These are phyloP conservation scores for Epinephelus fuscoguttatus DNA, from an alignment of 2,113 vertebrate species.

Conservation along the genomic window DNA sequence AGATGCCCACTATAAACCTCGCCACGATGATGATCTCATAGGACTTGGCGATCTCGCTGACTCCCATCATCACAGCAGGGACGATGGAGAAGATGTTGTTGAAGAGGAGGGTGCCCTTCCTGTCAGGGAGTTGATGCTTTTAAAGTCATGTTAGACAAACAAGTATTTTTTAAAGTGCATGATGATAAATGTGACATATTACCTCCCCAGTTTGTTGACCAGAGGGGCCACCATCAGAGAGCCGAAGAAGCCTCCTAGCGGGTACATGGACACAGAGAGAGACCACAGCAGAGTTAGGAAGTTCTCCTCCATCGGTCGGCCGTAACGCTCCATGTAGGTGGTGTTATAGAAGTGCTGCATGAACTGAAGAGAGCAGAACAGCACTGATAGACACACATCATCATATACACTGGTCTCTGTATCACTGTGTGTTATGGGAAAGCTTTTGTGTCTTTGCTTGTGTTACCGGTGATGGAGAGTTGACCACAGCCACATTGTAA, in stretches of 20 bases:
- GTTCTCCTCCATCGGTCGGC: constrained; percentile 27
- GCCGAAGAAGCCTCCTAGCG: constrained; percentile 92
- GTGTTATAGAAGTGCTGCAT: constrained; percentile 91
- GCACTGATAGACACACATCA: neutral
- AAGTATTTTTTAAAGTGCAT: neutral
- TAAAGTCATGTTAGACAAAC: neutral
- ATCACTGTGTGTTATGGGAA: neutral
- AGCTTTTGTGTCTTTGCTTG: neutral
- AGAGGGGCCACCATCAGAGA: constrained; percentile 92
- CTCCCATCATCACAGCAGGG: constrained; percentile 93
- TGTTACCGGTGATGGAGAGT: constrained; percentile 89
- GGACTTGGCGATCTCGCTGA: constrained; percentile 85
- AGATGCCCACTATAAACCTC: constrained; percentile 92
- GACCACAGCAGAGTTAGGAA: constrained; percentile 91
- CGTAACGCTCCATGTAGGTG: constrained; percentile 81
- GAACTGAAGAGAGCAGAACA: constrained; percentile 77
- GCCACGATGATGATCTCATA: constrained; percentile 93
- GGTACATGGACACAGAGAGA: constrained; percentile 93
- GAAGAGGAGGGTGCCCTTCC: constrained; percentile 94
- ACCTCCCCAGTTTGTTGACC: constrained; percentile 92
- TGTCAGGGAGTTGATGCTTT: constrained; percentile 56
- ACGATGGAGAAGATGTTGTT: constrained; percentile 95
- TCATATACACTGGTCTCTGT: neutral
- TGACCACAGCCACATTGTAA: constrained; percentile 93
- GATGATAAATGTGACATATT: constrained; percentile 8